Evolutionary conservation across 2,113 vertebrate genomes (phyloP).

Genomic region (Sprattus sprattus): DNA sequence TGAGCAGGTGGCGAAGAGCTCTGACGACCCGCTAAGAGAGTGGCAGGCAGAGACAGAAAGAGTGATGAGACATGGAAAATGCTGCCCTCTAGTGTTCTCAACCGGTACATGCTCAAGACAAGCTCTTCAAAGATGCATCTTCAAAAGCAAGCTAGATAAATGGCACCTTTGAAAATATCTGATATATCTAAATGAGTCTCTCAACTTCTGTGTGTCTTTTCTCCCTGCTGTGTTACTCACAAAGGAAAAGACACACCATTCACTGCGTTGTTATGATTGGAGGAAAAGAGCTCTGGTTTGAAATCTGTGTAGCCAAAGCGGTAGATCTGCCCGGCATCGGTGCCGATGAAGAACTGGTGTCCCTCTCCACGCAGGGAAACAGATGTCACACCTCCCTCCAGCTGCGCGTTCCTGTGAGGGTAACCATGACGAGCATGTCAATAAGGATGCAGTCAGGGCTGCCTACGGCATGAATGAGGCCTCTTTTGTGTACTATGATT

Average conservation of each 20-base stretch:
- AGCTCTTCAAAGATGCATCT: not conserved
- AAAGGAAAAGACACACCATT: conserved; percentile 75
- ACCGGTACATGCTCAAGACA: not conserved
- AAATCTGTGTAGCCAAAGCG: conserved; percentile 72
- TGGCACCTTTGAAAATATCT: not conserved
- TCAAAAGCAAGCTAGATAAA: not conserved
- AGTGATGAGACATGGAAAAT: conserved; percentile 17
- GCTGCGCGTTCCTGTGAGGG: conserved; percentile 70
- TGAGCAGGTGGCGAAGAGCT: conserved; percentile 87
- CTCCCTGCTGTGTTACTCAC: conserved; percentile 68
- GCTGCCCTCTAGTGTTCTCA: conserved; percentile 57
- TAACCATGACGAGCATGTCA: not conserved
- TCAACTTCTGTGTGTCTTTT: not conserved
- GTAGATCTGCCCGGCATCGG: conserved; percentile 78
- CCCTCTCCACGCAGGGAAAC: conserved; percentile 75
- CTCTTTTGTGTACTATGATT: no score
- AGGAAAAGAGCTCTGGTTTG: conserved; percentile 75
- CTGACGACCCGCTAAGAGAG: conserved; percentile 73
- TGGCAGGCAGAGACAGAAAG: conserved; percentile 6
- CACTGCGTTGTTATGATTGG: conserved; percentile 76
- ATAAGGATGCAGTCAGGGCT: not conserved
- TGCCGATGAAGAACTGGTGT: conserved; percentile 81
- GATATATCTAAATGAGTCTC: no score
- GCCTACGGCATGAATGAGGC: not conserved
- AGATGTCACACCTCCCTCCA: conserved; percentile 81